Evolutionary conservation across 2,888 invertebrate genomes (phyloP).

Genomic region (Caenorhabditis uteleia): DNA sequence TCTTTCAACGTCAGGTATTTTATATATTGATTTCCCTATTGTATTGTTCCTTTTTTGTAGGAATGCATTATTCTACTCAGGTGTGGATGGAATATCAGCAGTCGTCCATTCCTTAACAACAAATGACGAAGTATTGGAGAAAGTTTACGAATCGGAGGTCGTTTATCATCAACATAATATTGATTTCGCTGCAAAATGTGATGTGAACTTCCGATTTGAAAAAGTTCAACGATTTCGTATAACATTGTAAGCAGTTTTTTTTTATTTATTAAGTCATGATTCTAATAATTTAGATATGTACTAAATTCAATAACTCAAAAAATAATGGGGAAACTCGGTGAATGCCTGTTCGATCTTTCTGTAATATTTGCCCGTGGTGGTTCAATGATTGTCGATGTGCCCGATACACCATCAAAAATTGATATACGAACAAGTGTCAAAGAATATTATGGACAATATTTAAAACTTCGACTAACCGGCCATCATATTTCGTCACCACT

Average conservation of each 20-base stretch:
- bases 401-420: conserved; percentile 4
- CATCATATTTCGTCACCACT: conserved; percentile 41
- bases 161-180: conserved; percentile 27
- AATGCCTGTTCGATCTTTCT: conserved; percentile 23
- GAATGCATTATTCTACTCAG: conserved; percentile 16
- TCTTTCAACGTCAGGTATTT: conserved; percentile 21
- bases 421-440: conserved; percentile 31
- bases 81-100: conserved; percentile 19
- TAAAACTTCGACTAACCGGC: conserved; percentile 45
- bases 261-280: background rate
- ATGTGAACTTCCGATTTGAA: conserved; percentile 33
- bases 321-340: conserved; percentile 17
- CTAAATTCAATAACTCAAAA: conserved; percentile 14
- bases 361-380: conserved; percentile 29
- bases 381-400: background rate
- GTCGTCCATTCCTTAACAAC: conserved; percentile 10
- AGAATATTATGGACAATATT: conserved; percentile 37
- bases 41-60: conserved; percentile 15
- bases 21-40: too few relatives aligned
- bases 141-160: conserved; percentile 47
- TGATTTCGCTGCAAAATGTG: conserved; percentile 25
- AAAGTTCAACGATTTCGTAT: conserved; percentile 25
- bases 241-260: conserved; percentile 25
- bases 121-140: too few relatives aligned
- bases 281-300: conserved; percentile 9